phyloP scores from a whole-genome alignment of 1,140 invertebrate species.

The Drosophila oshimai region DNA sequence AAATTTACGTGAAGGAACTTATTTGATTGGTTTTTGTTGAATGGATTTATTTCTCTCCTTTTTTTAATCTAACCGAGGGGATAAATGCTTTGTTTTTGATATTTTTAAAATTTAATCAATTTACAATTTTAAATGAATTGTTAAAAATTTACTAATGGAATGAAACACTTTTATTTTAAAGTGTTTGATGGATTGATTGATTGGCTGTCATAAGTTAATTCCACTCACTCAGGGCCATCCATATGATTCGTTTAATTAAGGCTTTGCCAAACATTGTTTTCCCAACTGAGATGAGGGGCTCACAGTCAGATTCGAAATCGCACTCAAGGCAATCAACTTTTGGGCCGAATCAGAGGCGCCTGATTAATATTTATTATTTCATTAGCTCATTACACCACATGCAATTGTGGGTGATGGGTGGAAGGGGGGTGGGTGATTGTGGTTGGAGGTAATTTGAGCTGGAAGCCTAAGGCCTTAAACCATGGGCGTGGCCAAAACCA shows the following conservation, averaged over 20 bases:
- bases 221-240: slow-evolving; percentile 3
- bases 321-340: slow-evolving; percentile 25
- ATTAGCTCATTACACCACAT: slow-evolving; percentile 53
- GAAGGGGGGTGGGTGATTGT: background rate
- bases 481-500: slow-evolving; percentile 19
- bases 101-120: background rate
- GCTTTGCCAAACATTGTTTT: slow-evolving; percentile 19
- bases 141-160: background rate
- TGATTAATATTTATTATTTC: slow-evolving; percentile 63
- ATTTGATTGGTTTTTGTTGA: background rate
- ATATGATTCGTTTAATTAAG: slow-evolving; percentile 55
- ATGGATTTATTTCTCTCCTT: background rate
- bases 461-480: slow-evolving; percentile 29
- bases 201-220: background rate
- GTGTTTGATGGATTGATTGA: slow-evolving; percentile 5
- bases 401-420: slow-evolving; percentile 22
- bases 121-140: background rate
- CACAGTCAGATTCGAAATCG: background rate
- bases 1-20: background rate
- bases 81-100: background rate
- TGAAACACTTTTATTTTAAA: background rate
- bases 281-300: slow-evolving; percentile 22
- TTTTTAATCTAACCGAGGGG: background rate
- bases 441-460: slow-evolving; percentile 27
- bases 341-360: slow-evolving; percentile 38